These are phyloP conservation scores for Poeciliopsis gracilis DNA, from an alignment of 2,797 vertebrate species.

Conservation along the genomic window DNA sequence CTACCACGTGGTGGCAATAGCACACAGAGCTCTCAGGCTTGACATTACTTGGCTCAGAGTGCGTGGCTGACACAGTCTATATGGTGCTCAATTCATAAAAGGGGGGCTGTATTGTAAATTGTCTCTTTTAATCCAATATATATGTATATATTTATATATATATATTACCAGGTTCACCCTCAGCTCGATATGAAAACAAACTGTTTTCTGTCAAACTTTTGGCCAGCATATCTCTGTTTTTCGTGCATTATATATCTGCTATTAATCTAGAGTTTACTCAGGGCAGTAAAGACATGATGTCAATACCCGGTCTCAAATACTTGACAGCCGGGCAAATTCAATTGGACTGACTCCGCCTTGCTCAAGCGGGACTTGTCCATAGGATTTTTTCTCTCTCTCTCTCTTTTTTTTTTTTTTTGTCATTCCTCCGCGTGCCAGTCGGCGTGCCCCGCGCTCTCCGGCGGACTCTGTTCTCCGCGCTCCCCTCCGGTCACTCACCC, in stretches of 20 bases:
- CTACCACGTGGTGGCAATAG: constrained; percentile 77
- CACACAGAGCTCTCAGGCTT: constrained; percentile 62
- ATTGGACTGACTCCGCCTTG: constrained; percentile 78
- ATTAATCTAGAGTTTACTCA: constrained; percentile 22
- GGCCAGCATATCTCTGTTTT: neutral
- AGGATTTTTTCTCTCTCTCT: constrained; percentile 26
- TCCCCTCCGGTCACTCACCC: constrained; percentile 58
- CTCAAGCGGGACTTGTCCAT: constrained; percentile 70
- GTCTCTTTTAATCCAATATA: neutral
- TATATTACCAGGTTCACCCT: neutral
- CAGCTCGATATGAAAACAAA: neutral
- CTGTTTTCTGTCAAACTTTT: neutral
- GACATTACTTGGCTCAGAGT: constrained; percentile 22
- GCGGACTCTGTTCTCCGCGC: constrained; percentile 43
- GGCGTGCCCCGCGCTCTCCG: constrained; percentile 47
- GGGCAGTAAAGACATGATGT: constrained; percentile 52
- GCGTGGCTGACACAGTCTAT: constrained; percentile 38
- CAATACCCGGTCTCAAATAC: constrained; percentile 57
- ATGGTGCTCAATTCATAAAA: constrained; percentile 29
- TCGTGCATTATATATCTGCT: neutral
- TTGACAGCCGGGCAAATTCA: constrained; percentile 72
- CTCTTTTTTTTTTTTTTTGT: neutral
- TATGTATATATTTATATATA: no score
- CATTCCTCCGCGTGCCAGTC: constrained; percentile 43
- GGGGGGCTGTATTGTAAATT: constrained; percentile 9